These are phyloP conservation scores for Lophius piscatorius DNA, from an alignment of 2,113 vertebrate genomes.

Conservation along the genomic window DNA sequence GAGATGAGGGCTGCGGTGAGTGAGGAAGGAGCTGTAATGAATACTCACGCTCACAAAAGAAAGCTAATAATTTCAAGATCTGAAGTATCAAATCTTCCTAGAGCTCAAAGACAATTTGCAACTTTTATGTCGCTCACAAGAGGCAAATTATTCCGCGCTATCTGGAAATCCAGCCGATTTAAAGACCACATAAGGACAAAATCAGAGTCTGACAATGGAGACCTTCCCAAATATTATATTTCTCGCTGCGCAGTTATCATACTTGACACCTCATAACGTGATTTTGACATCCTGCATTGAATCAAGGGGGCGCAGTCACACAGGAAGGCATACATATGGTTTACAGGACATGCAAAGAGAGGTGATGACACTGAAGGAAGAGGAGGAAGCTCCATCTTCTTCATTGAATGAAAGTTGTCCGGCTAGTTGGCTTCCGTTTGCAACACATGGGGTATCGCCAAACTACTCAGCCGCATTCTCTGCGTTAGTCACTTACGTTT, in stretches of 20 bases:
- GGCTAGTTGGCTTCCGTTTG: no score
- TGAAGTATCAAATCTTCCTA: slow-evolving; percentile 26
- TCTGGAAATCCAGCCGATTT: no score
- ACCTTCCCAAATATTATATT: slow-evolving; percentile 28
- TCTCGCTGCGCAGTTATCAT: slow-evolving; percentile 36
- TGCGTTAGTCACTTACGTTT: slow-evolving; percentile 47
- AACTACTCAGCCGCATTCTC: not conserved
- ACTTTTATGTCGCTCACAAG: slow-evolving; percentile 8
- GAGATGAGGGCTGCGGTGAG: slow-evolving; percentile 56
- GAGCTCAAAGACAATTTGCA: slow-evolving; percentile 26
- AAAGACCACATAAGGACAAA: slow-evolving; percentile 40
- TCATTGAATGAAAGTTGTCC: slow-evolving; percentile 10
- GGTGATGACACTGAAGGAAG: slow-evolving; percentile 34
- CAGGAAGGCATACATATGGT: slow-evolving; percentile 17
- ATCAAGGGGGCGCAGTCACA: slow-evolving; percentile 6
- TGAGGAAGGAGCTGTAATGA: slow-evolving; percentile 42
- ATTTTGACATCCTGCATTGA: slow-evolving; percentile 43
- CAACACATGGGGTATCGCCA: no score
- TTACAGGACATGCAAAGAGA: slow-evolving; percentile 32
- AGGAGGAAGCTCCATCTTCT: slow-evolving; percentile 25
- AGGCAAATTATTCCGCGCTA: no score
- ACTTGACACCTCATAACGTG: slow-evolving; percentile 45
- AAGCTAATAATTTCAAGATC: slow-evolving; percentile 6
- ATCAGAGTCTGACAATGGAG: slow-evolving; percentile 52
- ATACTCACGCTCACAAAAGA: slow-evolving; percentile 47